Evolutionary conservation across 2,888 invertebrate genomes (phyloP), one percentile per base, ranked within the genome.

Genomic region (Caenorhabditis sp.): DNA sequence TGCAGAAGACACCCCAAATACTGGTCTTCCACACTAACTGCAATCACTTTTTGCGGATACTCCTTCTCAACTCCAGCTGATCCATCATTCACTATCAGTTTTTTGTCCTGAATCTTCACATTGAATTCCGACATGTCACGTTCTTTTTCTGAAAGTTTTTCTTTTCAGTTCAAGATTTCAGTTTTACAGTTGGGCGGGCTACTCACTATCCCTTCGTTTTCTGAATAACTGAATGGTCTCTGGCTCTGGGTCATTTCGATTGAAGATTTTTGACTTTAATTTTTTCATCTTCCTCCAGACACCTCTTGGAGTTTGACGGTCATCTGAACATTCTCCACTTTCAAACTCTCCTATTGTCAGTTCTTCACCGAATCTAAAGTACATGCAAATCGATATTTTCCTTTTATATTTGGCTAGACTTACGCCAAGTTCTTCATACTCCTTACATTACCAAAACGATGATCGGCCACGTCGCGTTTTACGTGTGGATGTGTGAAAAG

Each of bases 401-500:
- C 5, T 13, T 40, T 40, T 13, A 5, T 9, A 32, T 32, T 40
- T 13, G 40, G 6, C 40, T n/a, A n/a, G 15, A 51, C 65, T 56
- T 26, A 74, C 74, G 74, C 65, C 20, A 74, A 40, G 11, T 58
- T 50, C 18, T 53, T 50, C 65, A 74, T 67, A 11, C 60, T 65
- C 15, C 74, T 22, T 0, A 74, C 60, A 15, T 58, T 65, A 13
- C 67, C 62, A 35, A 26, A 28, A 2, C 56, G 55, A 50, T 55
- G 40, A 3, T 40, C 37, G 18, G 53, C 64, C 8, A 74, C 55
- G 47, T 65, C 80, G 37, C 55, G 13, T 51, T 74, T 58, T 15
- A 64, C 69, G 51, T 81, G 81, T 28, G 81, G 65, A 47, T 70
- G 67, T 9, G 24, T 61, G 44, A 81, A 81, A 0, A 81, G 61